Base-by-base conservation (phyloP, 2,113 vertebrate genomes). In the Anarrhichthys ocellatus region DNA sequence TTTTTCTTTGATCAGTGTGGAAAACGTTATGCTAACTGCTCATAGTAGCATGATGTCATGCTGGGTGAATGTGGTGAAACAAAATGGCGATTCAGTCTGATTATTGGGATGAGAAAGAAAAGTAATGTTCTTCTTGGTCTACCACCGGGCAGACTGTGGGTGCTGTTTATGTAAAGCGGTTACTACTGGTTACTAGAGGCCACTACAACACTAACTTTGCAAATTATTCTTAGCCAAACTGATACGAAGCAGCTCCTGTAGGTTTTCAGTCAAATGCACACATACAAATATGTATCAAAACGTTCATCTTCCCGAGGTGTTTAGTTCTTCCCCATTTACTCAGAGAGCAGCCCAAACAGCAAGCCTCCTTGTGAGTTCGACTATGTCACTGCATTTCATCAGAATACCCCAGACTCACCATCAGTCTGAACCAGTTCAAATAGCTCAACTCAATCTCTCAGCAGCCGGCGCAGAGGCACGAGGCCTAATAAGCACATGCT, bases 381-480 rank as follows among this genome's bases (percentile, higher is more conserved):
- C 74, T 77, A 71, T 95, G 93, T 94, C 93, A 83, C 84, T 59
- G 89, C 74, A 80, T 95, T 95, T 95, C 91, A 89, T 94, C 93
- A 94, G 92, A 93, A 93, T 92, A 90, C 89, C 92, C 91, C 85
- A 89, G 92, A 92, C 90, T 90, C 93, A 87, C 90, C 85, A 87
- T 92, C 87, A 88, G 88, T 90, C 86, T 89, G 91, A 88, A 89
- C 64, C 86, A 78, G 84, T 93, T 94, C 89, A 93, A 91, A 93
- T 89, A 92, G 80, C 92, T 91, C 81, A 56, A 54, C 90, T 92
- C 84, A 90, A 80, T 89, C 90, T 91, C 90, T 89, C 87, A 84
- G 87, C 92, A 91, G 92, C 89, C 70, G 15, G 38, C 83, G 63
- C 90, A 87, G 89, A 88, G 82, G 85, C 87, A 76, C 80, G 38